Evolutionary conservation across 2,797 vertebrate genomes (phyloP).

Genomic region (Chiloscyllium punctatum): DNA sequence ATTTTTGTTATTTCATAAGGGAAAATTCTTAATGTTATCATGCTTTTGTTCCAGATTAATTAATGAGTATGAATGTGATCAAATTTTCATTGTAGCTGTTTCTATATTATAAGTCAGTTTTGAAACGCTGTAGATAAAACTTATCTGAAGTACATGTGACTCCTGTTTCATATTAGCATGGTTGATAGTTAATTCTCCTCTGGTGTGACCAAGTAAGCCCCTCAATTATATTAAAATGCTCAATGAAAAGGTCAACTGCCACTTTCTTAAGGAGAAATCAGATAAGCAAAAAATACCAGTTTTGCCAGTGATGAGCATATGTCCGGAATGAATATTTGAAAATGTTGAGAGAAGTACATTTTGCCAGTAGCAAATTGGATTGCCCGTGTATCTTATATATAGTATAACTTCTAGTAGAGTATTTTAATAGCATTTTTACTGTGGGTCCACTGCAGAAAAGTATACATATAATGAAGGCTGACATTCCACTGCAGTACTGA

Average conservation of each 20-base stretch:
- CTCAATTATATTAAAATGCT: not conserved
- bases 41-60: not conserved
- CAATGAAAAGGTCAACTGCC: not conserved
- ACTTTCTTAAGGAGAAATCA: not conserved
- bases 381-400: not conserved
- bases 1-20: not conserved
- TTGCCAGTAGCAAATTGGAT: not conserved
- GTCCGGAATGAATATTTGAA: not conserved
- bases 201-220: not conserved
- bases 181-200: not conserved
- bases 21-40: not conserved
- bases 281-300: not conserved
- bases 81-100: not conserved
- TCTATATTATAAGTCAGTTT: not conserved
- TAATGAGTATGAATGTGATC: not conserved
- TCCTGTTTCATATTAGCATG: not conserved
- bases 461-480: not conserved
- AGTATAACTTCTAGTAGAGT: not conserved
- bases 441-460: not conserved
- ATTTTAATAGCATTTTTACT: not conserved
- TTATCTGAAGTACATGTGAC: not conserved
- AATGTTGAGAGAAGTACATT: not conserved
- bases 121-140: not conserved
- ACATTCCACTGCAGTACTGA: not conserved
- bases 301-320: not conserved